These are phyloP conservation scores for Prunella himalayana DNA, from an alignment of 2,113 vertebrate genomes.

Conservation along the genomic window DNA sequence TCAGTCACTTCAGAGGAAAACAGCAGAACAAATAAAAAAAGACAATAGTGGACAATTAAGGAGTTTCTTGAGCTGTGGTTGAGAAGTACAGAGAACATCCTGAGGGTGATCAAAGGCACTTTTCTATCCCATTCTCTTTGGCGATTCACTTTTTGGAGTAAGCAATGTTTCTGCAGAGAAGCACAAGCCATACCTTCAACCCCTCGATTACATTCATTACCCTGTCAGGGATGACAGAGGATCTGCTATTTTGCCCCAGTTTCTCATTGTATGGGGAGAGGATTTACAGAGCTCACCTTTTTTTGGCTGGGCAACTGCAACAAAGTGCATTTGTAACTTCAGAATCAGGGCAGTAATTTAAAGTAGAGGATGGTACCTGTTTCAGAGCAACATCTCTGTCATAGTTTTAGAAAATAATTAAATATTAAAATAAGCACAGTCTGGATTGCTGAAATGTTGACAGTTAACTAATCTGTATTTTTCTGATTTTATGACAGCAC, in stretches of 20 bases:
- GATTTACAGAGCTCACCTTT: background rate
- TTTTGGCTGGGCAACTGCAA: background rate
- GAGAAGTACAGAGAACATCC: background rate
- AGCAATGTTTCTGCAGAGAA: background rate
- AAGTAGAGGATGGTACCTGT: background rate
- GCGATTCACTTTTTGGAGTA: background rate
- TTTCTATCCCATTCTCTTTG: background rate
- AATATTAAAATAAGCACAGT: constrained; percentile 3
- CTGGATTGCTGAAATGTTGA: background rate
- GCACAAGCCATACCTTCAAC: background rate
- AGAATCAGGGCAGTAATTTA: background rate
- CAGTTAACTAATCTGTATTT: background rate
- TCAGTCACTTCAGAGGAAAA: background rate
- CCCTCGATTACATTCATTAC: background rate
- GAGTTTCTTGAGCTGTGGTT: background rate
- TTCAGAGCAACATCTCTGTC: background rate
- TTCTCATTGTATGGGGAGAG: background rate
- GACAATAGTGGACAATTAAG: background rate
- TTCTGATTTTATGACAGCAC: background rate
- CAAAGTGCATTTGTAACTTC: background rate
- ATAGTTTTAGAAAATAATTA: background rate
- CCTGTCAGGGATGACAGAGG: background rate
- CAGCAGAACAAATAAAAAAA: background rate
- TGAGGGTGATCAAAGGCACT: background rate
- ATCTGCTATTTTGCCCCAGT: background rate